Conservation (phyloP, 2,888 invertebrate genomes). For the Zygogramma bicolorata region DNA sequence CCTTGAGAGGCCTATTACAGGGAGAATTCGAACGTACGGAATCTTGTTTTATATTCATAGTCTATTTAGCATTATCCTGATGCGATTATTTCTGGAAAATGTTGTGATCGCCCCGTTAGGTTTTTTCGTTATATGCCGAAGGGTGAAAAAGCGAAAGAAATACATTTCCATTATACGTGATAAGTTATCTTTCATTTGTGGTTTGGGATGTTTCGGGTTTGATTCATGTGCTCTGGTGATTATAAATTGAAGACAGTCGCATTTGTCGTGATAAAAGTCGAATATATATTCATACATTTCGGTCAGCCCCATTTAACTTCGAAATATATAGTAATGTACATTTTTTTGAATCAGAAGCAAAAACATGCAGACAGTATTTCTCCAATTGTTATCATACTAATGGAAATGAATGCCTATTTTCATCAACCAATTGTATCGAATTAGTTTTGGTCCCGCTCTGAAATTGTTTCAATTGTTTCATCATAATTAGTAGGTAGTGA, state of each 20-base stretch:
- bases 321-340: too few species aligned
- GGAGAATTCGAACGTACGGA: slow-evolving; percentile 1
- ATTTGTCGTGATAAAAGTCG: background rate
- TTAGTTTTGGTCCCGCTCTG: too few species aligned
- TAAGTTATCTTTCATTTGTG: background rate
- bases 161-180: background rate
- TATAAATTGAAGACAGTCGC: background rate
- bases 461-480: too few species aligned
- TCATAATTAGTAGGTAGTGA: too few species aligned
- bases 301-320: too few species aligned
- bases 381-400: too few species aligned
- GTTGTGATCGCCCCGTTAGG: background rate
- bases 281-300: background rate
- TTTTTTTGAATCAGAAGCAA: too few species aligned
- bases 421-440: too few species aligned
- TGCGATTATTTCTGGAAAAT: background rate
- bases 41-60: slow-evolving; percentile 12
- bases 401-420: too few species aligned
- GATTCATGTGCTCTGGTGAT: background rate
- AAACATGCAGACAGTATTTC: too few species aligned
- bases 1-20: slow-evolving; percentile 5
- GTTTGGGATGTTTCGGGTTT: background rate
- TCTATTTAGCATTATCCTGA: slow-evolving; percentile 9
- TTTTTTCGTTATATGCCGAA: background rate
- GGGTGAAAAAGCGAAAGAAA: background rate